phyloP scores from a whole-genome alignment of 2,888 invertebrate species.

The Mantis religiosa region DNA sequence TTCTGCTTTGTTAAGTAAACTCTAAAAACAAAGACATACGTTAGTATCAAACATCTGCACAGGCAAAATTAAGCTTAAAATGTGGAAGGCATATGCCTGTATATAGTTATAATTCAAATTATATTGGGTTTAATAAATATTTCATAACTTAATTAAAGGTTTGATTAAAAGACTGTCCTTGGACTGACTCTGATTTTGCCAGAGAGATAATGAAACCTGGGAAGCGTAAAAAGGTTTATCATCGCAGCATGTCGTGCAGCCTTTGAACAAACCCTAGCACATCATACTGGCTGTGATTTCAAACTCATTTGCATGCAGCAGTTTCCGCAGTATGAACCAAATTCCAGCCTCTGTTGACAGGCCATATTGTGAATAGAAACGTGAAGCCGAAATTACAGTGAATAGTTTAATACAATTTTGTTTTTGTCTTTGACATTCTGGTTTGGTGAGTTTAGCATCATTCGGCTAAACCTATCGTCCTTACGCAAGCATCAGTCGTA shows the following conservation, averaged over 20 bases:
- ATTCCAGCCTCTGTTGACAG: neutral
- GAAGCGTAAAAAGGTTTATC: neutral
- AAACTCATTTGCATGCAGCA: neutral
- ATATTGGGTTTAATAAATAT: neutral
- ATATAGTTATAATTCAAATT: neutral
- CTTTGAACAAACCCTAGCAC: neutral
- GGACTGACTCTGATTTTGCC: neutral
- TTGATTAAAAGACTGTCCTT: neutral
- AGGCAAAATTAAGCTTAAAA: neutral
- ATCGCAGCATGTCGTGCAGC: neutral
- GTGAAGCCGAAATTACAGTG: neutral
- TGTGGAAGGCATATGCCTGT: neutral
- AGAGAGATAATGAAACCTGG: neutral
- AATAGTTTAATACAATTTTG: neutral
- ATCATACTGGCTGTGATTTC: neutral
- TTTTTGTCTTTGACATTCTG: no score
- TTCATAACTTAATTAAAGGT: neutral
- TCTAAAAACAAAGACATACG: no score
- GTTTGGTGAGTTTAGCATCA: no score
- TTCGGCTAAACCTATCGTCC: no score
- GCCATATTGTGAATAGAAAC: neutral
- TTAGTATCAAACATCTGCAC: no score
- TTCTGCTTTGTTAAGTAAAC: no score
- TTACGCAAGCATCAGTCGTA: no score
- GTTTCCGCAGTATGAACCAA: neutral